Base-by-base conservation (phyloP, 2,888 invertebrate genomes). In the Clivina fossor region DNA sequence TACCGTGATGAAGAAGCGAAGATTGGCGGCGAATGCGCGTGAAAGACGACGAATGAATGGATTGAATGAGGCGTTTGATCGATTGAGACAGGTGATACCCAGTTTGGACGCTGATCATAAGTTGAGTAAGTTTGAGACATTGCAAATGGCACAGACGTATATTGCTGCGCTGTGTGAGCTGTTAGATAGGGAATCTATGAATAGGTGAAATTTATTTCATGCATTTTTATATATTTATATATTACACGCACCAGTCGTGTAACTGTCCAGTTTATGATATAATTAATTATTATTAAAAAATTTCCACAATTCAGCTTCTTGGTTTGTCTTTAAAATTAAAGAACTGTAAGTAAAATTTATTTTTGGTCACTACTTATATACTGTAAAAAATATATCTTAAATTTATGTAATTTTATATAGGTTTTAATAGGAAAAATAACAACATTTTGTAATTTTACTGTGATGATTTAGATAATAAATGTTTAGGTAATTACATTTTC, bases 91-190 rank as follows among this genome's bases (percentile, higher is more conserved):
- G 65, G 87, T 88, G 13, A 84, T 88, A 16, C 88, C 88, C 0
- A 81, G 82, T 2, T 72, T 86, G 47, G 84, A 84, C 3, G 80
- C 82, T 48, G 85, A 88, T 65, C 82, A 84, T 65, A 85, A 86
- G 69, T 73, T 88, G 28, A 87, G 86, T 62, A 88, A 88, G 72
- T 88, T 82, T 68, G 88, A 88, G 69, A 88, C 88, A 0, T 72
- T 88, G 20, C 88, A 88, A 75, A 87, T 88, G 87, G 88, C 88
- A 0, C 87, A 88, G 66, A 85, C 83, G 4, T 88, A 88, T 66
- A 88, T 88, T 51, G 72, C 79, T 4, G 85, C 87, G 0, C 71
- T 88, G 9, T 79, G 81, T 68, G 86, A 87, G 67, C 74, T 87
- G 32, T 74, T 86, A 46, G 78, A 80, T 56, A 71, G 74, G 35